A percentile compares a stretch with the other conserved stretches of the same genome.
These are phyloP conservation scores for Pangasius larnaudii DNA, from an alignment of 2,797 vertebrate species.

Conservation along the genomic window DNA sequence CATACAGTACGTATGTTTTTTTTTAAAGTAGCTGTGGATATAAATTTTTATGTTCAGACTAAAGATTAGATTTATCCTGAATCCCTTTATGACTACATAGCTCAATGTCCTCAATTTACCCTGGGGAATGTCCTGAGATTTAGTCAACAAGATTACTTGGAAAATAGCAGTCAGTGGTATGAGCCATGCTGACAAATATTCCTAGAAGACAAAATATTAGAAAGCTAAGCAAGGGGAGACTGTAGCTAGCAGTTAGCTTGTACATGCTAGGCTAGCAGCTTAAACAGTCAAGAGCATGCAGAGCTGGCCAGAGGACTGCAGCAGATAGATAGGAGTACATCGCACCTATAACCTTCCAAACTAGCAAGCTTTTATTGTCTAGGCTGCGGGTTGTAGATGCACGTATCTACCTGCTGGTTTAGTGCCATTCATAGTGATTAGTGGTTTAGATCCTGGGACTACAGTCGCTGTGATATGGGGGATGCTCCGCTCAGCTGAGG, in stretches of 20 bases:
- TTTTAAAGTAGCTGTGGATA: not conserved
- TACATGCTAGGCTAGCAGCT: constrained; percentile 48
- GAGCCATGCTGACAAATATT: constrained; percentile 12
- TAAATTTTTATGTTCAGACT: not conserved
- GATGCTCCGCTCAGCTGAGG: constrained; percentile 61
- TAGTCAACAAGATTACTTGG: not conserved
- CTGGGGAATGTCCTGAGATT: not conserved
- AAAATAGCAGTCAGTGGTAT: constrained; percentile 4
- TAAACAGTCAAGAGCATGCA: constrained; percentile 49
- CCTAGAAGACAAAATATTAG: not conserved
- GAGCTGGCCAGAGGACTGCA: constrained; percentile 25
- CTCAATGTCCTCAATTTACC: not conserved
- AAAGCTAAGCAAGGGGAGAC: constrained; percentile 32
- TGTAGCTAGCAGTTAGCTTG: constrained; percentile 27
- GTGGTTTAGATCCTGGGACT: constrained; percentile 56
- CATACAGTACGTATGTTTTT: not conserved
- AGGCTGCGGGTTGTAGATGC: constrained; percentile 33
- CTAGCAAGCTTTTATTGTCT: constrained; percentile 31
- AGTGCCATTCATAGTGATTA: constrained; percentile 61
- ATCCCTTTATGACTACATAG: not conserved
- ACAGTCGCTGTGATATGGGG: constrained; percentile 56
- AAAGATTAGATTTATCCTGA: not conserved
- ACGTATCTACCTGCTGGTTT: constrained; percentile 63
- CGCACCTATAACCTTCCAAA: constrained; percentile 31
- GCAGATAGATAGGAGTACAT: constrained; percentile 14